These are phyloP conservation scores for Polyploca ridens DNA, from an alignment of 2,888 invertebrate species.

Conservation along the genomic window DNA sequence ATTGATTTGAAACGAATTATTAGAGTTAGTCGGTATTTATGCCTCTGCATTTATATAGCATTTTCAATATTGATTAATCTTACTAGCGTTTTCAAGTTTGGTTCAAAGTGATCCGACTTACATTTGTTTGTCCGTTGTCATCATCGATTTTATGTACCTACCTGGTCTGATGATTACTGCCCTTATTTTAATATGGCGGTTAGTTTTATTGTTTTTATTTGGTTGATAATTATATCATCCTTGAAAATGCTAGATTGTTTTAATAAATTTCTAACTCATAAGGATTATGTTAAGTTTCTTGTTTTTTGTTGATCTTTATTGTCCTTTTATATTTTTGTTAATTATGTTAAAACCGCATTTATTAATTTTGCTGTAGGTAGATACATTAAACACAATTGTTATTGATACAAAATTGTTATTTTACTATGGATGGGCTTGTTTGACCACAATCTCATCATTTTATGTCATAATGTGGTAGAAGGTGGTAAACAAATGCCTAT, in stretches of 20 bases:
- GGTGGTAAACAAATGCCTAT: no score
- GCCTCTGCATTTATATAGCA: background rate
- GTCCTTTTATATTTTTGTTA: conserved; percentile 2
- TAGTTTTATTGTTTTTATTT: no score
- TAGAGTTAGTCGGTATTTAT: background rate
- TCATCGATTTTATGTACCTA: no score
- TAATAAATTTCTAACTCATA: background rate
- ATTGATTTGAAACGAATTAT: background rate
- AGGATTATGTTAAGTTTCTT: background rate
- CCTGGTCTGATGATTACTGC: no score
- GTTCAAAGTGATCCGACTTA: no score
- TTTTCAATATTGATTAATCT: background rate
- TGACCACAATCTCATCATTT: no score
- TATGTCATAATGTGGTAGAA: no score
- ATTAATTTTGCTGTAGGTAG: background rate
- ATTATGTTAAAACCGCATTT: conserved; percentile 1
- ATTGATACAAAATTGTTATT: conserved; percentile 2
- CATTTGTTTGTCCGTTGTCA: no score
- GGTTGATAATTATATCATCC: background rate
- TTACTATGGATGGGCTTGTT: no score
- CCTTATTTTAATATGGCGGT: no score
- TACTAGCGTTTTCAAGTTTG: background rate
- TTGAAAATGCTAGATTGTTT: background rate
- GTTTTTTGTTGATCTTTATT: conserved; percentile 4
- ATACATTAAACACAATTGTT: background rate